phyloP scores from a whole-genome alignment of 2,113 vertebrate genomes.

The Tursiops truncatus region DNA sequence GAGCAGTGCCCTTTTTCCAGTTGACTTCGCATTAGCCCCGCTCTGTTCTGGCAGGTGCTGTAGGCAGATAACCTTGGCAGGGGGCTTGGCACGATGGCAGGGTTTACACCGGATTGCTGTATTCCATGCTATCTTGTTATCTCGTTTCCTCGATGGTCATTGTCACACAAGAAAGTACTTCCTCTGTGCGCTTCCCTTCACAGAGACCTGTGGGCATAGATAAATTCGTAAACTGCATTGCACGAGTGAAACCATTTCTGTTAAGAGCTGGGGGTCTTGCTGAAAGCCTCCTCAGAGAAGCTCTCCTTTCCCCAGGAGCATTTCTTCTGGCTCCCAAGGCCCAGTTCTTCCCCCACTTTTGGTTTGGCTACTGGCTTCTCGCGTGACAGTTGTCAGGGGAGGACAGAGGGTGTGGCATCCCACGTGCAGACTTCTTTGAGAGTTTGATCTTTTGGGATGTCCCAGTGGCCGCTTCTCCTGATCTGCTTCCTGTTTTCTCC shows the following conservation, averaged over 20 bases:
- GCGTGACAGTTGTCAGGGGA: neutral
- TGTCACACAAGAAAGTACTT: constrained; percentile 36
- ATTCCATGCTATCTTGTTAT: neutral
- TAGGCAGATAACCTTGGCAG: neutral
- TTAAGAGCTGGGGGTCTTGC: neutral
- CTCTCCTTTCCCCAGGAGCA: neutral
- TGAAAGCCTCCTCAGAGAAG: neutral
- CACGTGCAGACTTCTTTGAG: neutral
- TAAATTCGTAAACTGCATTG: neutral
- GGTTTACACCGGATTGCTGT: neutral
- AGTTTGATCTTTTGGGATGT: accelerated
- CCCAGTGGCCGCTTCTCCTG: neutral
- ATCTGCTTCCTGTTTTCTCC: neutral
- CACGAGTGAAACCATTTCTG: neutral
- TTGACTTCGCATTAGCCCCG: neutral
- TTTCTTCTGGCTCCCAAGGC: neutral
- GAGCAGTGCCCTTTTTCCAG: neutral
- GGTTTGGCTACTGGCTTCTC: neutral
- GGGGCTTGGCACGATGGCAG: neutral
- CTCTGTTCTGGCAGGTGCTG: neutral
- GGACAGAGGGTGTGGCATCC: neutral
- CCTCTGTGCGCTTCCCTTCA: constrained; percentile 21
- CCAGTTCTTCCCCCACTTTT: neutral
- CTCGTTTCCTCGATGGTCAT: constrained; percentile 41
- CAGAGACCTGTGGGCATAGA: neutral